Evolutionary conservation across 92 coral and sea anemone genomes (phyloP).

Genomic region (Blastomussa wellsi): DNA sequence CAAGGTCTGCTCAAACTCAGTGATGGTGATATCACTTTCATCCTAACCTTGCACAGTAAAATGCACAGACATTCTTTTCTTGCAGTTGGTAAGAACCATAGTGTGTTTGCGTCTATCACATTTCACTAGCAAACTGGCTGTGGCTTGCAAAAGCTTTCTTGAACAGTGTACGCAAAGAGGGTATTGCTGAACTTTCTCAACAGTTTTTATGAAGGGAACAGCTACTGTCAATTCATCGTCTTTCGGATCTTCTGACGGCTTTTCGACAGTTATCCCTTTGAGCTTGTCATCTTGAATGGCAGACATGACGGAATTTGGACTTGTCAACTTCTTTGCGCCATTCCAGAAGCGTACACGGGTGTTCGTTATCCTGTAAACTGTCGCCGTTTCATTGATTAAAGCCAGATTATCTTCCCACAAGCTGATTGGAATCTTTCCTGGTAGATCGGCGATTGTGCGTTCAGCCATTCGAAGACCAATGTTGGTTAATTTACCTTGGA

Average conservation of each 20-base stretch:
- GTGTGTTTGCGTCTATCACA: not conserved
- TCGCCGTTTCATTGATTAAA: conserved; percentile 13
- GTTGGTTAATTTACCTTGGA: not conserved
- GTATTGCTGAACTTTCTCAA: conserved; percentile 4
- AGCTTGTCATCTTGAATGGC: conserved; percentile 19
- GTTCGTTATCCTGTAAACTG: conserved; percentile 36
- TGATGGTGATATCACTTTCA: not conserved
- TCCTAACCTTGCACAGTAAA: conserved; percentile 26
- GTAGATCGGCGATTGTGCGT: no score
- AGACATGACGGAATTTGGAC: conserved; percentile 9
- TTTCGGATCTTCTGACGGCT: not conserved
- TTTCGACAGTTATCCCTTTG: conserved; percentile 4
- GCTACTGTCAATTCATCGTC: not conserved
- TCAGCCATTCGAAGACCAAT: no score
- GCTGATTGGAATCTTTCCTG: conserved; percentile 32
- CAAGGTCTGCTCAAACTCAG: conserved; percentile 7
- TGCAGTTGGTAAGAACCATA: conserved; percentile 29
- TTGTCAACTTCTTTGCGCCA: conserved; percentile 29
- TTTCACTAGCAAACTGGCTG: conserved; percentile 15
- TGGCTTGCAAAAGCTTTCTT: conserved; percentile 12
- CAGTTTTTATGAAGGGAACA: conserved; percentile 1
- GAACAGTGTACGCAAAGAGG: conserved; percentile 16
- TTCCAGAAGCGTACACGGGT: conserved; percentile 37
- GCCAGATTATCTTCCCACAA: conserved; percentile 41
- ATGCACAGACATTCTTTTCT: conserved; percentile 20